Conservation (phyloP, 2,113 vertebrate genomes). For the Mus pahari region DNA sequence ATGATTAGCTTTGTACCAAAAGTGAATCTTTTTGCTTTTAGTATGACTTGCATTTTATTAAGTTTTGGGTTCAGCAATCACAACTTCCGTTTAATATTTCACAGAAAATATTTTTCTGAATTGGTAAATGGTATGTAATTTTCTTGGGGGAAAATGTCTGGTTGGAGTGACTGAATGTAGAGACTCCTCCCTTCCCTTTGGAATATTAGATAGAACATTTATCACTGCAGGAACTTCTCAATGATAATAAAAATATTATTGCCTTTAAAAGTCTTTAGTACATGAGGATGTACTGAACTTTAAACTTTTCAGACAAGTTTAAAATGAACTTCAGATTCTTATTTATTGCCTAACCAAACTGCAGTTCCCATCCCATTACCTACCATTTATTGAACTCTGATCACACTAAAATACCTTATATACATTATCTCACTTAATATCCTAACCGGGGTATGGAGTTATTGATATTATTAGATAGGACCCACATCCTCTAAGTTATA, state of each 20-base stretch:
- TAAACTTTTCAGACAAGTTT: conserved; percentile 4
- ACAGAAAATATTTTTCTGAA: conserved; percentile 27
- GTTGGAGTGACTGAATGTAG: background rate
- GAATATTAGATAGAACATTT: background rate
- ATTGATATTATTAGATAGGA: conserved; percentile 5
- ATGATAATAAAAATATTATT: background rate
- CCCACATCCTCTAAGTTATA: background rate
- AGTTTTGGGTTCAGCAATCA: conserved; percentile 17
- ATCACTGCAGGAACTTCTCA: background rate
- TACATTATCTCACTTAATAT: background rate
- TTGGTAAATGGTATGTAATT: background rate
- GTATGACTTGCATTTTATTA: conserved; percentile 33
- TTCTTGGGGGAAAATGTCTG: background rate
- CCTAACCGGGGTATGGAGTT: background rate
- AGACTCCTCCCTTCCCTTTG: background rate
- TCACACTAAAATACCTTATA: background rate
- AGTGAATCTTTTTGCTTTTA: conserved; percentile 20
- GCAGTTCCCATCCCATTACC: background rate
- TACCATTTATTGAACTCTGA: background rate
- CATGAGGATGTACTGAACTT: background rate
- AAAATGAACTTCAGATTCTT: conserved; percentile 41
- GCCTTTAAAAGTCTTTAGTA: background rate
- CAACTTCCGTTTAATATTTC: conserved; percentile 22
- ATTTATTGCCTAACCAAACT: background rate
- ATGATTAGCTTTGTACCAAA: background rate